A percentile compares a stretch with the other conserved stretches of the same genome.
Conservation (phyloP, 1,140 invertebrate genomes). For the Drusus annulatus region DNA sequence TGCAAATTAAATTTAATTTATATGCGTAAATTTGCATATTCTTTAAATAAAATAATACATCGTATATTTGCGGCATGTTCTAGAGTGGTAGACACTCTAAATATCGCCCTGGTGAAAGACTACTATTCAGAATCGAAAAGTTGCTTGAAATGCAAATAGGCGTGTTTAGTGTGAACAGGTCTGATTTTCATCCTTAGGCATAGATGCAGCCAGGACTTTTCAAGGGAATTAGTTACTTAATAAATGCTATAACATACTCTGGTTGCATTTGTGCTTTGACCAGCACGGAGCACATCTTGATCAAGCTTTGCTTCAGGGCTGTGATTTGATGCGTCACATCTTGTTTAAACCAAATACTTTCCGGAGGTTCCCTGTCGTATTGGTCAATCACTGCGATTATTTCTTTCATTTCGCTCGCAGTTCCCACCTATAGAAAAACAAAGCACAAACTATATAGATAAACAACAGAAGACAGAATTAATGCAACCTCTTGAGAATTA, state of each 20-base stretch:
- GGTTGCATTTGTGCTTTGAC: constrained; percentile 77
- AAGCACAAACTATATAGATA: not conserved
- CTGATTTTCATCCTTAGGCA: too few relatives aligned
- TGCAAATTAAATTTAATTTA: too few relatives aligned
- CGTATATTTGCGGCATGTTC: too few relatives aligned
- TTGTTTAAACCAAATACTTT: constrained; percentile 65
- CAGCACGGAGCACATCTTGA: constrained; percentile 76
- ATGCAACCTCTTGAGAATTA: not conserved
- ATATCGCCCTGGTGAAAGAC: too few relatives aligned
- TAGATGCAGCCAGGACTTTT: too few relatives aligned
- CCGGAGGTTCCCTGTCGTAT: constrained; percentile 61
- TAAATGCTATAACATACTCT: constrained; percentile 69
- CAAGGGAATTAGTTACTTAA: too few relatives aligned
- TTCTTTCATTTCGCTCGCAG: constrained; percentile 69
- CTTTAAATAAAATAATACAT: too few relatives aligned
- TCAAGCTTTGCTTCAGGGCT: constrained; percentile 73
- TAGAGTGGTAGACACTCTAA: too few relatives aligned
- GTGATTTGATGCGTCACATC: constrained; percentile 64
- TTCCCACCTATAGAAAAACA: constrained; percentile 66
- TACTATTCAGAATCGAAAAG: too few relatives aligned
- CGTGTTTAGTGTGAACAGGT: too few relatives aligned
- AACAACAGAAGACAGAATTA: not conserved
- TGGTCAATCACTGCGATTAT: constrained; percentile 59
- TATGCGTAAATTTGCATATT: too few relatives aligned
- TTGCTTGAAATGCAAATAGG: too few relatives aligned